Evolutionary conservation across 2,888 invertebrate genomes (phyloP), one percentile per base, ranked within the genome.

Genomic region (Callinectes sapidus): DNA sequence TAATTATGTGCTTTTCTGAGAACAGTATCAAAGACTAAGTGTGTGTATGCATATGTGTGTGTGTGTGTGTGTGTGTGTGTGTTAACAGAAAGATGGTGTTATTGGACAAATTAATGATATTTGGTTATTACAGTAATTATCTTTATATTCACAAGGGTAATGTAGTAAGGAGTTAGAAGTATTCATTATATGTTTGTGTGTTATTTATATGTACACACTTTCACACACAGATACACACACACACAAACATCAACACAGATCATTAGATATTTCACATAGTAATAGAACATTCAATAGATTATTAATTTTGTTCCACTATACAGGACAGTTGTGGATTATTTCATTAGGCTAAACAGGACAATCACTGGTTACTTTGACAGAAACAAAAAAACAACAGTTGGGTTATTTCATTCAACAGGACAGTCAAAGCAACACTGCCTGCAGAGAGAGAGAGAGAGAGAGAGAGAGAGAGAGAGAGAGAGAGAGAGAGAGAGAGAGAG

Each of bases 191-290:
- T 81, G 81, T 81, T 16, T 32, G 81, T 81, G 81, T 81, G 32
- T 81, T 81, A 81, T 81, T 81, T 81, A 81, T 81, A 81, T 81
- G 81, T 81, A 81, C 81, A 81, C 81, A 81, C 81, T 81, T 81
- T 35, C 35, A 81, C 81, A 81, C 81, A 81, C 81, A 81, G 32
- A 81, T 35, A 71, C 23, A 71, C n/a, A 81, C 39, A 39, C 81
- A 71, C 23, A 71, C n/a, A 81, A 5, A 48, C 16, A 18, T 61
- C 61, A 61, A 61, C 61, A 61, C 2, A 61, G 61, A 61, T 61
- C 10, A 61, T 16, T 16, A 18, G 61, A 18, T 81, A 81, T 81
- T 81, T 81, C 81, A 81, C 13, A 2, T 81, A n/a, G n/a, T n/a
- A 77, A 28, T 77, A 28, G 32, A 1, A 77, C 28, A 32, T 28